Base-by-base conservation (phyloP, 1,140 invertebrate species). In the Zaprionus kolodkinae region DNA sequence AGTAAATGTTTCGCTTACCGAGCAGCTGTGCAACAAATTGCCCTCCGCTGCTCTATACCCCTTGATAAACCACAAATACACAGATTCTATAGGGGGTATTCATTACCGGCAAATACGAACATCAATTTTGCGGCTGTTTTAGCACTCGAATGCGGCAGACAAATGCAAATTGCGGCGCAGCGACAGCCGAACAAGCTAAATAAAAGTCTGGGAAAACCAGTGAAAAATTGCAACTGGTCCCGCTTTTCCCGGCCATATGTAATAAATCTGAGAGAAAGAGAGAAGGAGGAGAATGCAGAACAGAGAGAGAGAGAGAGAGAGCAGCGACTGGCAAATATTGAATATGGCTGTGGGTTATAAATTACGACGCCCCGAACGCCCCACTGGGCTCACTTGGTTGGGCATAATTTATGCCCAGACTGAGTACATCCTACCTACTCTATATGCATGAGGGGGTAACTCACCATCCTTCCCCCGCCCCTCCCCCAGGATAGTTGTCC, bases 331-430 rank as follows among this genome's bases (percentile, higher is more conserved):
- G 81, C 85, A 89, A 89, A 89, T 89, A 89, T 89, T 89, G 85
- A 89, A 89, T 85, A 85, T 89, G 81, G 85, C 81, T 89, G 72
- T 70, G 79, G 85, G 85, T 72, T 89, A 76, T 89, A 89, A 89
- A 89, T 89, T 89, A 89, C 85, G 75, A 76, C 81, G 59, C 72
- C 78, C 82, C 54, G 76, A 81, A 65, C 36, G 17, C 15, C 9
- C 45, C 15, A 50, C 17, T 50, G 17, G 17, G 45, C 17, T 38
- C 62, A 72, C 71, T 76, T 67, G 75, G 52, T 65, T 45, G 40
- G n/a, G 40, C 66, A 79, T 88, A 81, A 88, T 84, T 84, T 84
- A 88, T 88, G 84, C 80, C 40, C 61, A n/a, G 21, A 12, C 25
- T 25, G 33, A 48, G 52, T 64, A 55, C 35, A 71, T 36, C 43